A percentile compares a stretch with the other conserved stretches of the same genome.
phyloP scores from a whole-genome alignment of 1,140 invertebrate genomes.

The Drosophila pseudoananassae region DNA sequence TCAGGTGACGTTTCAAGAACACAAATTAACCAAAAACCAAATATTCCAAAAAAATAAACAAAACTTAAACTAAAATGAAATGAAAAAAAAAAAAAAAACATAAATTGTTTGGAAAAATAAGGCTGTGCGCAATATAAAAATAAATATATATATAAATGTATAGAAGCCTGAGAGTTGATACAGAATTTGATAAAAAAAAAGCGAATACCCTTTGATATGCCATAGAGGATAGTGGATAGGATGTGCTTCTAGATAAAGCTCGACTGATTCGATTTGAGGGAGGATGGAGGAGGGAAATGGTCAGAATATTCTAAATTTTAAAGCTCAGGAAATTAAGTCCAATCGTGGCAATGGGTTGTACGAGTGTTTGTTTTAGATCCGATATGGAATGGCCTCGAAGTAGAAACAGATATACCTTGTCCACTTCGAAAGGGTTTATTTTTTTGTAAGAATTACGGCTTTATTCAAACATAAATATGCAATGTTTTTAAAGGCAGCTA shows the following conservation, averaged over 20 bases:
- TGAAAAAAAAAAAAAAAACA: slow-evolving; percentile 23
- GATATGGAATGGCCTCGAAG: neutral
- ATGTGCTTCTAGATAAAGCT: slow-evolving; percentile 20
- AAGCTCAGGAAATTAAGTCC: slow-evolving; percentile 47
- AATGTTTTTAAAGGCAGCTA: slow-evolving; percentile 57
- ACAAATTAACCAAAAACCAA: slow-evolving; percentile 15
- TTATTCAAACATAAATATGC: slow-evolving; percentile 11
- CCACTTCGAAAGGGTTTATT: slow-evolving; percentile 11
- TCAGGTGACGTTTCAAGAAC: slow-evolving; percentile 66
- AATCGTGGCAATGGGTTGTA: slow-evolving; percentile 14
- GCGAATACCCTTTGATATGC: slow-evolving; percentile 1
- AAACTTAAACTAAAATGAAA: slow-evolving; percentile 12
- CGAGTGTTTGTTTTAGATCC: neutral
- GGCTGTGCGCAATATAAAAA: slow-evolving; percentile 69
- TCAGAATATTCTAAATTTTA: slow-evolving; percentile 57
- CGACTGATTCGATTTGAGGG: slow-evolving; percentile 48
- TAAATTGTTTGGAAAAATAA: slow-evolving; percentile 66
- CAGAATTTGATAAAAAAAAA: slow-evolving; percentile 21
- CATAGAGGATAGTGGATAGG: slow-evolving; percentile 9
- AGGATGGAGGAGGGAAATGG: slow-evolving; percentile 2
- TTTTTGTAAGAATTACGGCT: slow-evolving; percentile 5
- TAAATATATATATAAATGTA: slow-evolving; percentile 21
- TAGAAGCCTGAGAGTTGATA: slow-evolving; percentile 15
- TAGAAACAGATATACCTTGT: neutral
- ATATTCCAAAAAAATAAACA: slow-evolving; percentile 19